A percentile compares a stretch with the other conserved stretches of the same genome.
phyloP scores from a whole-genome alignment of 2,888 invertebrate species.

The Sabatieria punctata region DNA sequence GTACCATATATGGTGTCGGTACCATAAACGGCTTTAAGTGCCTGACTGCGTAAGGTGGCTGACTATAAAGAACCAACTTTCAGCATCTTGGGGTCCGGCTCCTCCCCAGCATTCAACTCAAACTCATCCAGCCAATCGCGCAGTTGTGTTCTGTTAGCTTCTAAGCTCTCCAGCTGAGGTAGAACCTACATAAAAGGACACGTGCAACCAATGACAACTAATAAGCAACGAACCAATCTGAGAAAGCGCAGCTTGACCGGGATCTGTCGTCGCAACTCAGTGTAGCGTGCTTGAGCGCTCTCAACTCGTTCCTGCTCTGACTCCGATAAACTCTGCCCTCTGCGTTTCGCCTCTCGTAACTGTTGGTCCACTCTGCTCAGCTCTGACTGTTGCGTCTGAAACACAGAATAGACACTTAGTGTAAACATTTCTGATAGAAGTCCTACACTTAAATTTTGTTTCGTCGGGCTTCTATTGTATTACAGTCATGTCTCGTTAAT shows the following conservation, averaged over 20 bases:
- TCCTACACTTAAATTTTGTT: too few relatives aligned
- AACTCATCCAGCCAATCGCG: neutral
- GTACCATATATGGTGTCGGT: too few relatives aligned
- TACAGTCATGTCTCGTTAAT: too few relatives aligned
- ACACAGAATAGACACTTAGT: too few relatives aligned
- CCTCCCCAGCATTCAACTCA: neutral
- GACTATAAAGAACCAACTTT: too few relatives aligned
- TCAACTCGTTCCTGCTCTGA: neutral
- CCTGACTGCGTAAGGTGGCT: too few relatives aligned
- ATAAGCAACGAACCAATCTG: neutral
- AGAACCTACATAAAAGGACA: neutral
- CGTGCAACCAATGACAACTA: too few relatives aligned
- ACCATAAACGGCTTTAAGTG: too few relatives aligned
- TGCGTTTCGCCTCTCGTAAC: neutral
- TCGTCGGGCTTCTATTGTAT: too few relatives aligned
- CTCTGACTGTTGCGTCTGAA: neutral
- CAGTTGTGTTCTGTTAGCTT: neutral
- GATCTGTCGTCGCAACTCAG: conserved; percentile 1
- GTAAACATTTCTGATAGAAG: too few relatives aligned
- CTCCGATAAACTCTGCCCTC: neutral
- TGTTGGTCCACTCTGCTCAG: neutral
- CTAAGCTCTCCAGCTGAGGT: conserved; percentile 2
- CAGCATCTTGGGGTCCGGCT: too few relatives aligned
- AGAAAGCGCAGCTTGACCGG: conserved; percentile 1
- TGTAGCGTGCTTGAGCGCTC: neutral